A percentile compares a stretch with the other conserved stretches of the same genome.
Evolutionary conservation across 1,140 invertebrate species (phyloP).

Genomic region (Neodiprion virginianus): DNA sequence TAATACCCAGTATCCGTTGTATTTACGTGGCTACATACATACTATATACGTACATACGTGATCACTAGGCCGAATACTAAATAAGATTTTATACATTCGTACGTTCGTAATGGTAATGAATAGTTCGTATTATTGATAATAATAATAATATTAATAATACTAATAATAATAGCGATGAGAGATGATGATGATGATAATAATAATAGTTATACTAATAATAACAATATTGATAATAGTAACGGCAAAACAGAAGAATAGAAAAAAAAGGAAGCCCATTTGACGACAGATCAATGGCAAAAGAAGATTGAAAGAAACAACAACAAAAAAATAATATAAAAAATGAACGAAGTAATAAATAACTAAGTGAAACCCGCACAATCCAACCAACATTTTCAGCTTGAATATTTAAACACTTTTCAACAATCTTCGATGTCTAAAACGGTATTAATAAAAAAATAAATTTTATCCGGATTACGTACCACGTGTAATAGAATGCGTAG

Average conservation of each 20-base stretch:
- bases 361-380: no score
- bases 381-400: no score
- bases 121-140: constrained; percentile 1
- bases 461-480: no score
- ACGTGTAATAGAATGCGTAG: no score
- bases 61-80: neutral
- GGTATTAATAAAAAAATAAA: no score
- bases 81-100: constrained; percentile 58
- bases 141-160: neutral
- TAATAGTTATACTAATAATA: neutral
- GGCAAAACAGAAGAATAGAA: constrained; percentile 7
- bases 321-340: no score
- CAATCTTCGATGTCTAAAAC: no score
- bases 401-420: no score
- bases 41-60: neutral
- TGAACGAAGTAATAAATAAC: no score
- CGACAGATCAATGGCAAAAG: no score
- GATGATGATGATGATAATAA: neutral
- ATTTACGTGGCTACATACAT: neutral
- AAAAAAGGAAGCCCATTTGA: no score
- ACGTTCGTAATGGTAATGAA: constrained; percentile 44
- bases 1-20: neutral
- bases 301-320: no score
- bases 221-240: neutral
- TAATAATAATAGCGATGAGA: neutral